Percentiles rank a stretch among this genome's conserved stretches.
Conservation (phyloP, 2,888 invertebrate species). For the Pristionchus entomophagus region DNA sequence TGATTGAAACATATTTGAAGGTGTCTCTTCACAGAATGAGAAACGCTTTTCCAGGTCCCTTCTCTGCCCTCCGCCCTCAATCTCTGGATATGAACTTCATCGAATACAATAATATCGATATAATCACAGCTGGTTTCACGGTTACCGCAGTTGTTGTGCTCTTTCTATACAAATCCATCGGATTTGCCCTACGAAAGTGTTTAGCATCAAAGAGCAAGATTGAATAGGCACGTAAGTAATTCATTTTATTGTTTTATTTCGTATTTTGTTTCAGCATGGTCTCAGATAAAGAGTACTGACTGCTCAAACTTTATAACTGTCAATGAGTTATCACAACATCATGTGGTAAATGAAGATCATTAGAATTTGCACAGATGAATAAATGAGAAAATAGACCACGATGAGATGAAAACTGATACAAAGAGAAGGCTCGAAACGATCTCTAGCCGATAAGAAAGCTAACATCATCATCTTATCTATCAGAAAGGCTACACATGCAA, state of each 20-base stretch:
- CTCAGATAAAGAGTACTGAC: no score
- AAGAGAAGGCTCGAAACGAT: neutral
- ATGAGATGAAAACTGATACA: no score
- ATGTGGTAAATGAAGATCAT: no score
- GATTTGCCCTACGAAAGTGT: neutral
- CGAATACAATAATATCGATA: slow-evolving; percentile 5
- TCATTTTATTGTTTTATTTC: no score
- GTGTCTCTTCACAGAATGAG: no score
- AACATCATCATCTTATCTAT: neutral
- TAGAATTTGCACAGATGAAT: no score
- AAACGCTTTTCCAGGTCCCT: neutral
- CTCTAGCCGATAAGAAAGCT: neutral
- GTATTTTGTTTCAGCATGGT: no score
- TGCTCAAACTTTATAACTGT: no score
- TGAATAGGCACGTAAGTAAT: neutral
- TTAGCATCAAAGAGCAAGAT: neutral
- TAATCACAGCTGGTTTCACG: neutral
- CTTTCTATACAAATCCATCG: no score
- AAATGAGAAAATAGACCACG: no score
- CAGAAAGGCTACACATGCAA: neutral
- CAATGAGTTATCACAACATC: no score
- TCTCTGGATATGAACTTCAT: neutral
- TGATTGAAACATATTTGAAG: no score
- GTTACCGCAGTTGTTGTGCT: neutral
- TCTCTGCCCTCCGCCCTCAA: neutral